Evolutionary conservation across 2,888 invertebrate species (phyloP).

Genomic region (Proisotoma minuta): DNA sequence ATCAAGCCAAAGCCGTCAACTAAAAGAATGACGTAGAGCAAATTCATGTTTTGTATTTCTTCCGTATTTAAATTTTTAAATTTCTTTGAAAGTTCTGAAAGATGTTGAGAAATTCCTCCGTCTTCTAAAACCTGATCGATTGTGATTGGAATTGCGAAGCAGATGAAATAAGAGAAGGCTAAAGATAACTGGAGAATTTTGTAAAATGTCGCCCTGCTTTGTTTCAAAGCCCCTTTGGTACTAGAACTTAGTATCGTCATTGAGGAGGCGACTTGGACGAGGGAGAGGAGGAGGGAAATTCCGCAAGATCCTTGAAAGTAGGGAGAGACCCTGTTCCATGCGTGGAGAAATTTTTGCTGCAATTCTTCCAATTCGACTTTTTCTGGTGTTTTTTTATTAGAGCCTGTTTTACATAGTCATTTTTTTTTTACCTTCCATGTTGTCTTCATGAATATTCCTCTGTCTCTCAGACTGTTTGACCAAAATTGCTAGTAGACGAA

Average conservation of each 20-base stretch:
- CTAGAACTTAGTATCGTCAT: conserved; percentile 1
- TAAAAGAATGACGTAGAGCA: neutral
- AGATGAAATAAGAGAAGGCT: neutral
- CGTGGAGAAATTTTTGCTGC: neutral
- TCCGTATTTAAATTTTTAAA: neutral
- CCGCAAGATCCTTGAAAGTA: conserved; percentile 10
- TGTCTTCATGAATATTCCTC: no score
- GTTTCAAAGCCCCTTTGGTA: neutral
- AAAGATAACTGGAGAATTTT: neutral
- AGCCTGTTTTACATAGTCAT: no score
- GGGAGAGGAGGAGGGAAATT: neutral
- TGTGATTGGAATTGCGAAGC: neutral
- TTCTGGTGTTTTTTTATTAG: no score
- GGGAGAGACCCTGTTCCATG: conserved; percentile 2
- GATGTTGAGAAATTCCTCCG: neutral
- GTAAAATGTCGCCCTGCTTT: neutral
- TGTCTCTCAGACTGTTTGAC: no score
- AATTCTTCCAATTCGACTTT: neutral
- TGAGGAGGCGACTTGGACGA: conserved; percentile 4
- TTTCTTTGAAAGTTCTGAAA: neutral
- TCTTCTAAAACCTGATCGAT: neutral
- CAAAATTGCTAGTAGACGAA: neutral
- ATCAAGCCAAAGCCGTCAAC: neutral
- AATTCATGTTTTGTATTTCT: neutral
- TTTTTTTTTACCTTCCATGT: no score